phyloP scores from a whole-genome alignment of 2,888 invertebrate genomes.

The Pristionchus arcanus region DNA sequence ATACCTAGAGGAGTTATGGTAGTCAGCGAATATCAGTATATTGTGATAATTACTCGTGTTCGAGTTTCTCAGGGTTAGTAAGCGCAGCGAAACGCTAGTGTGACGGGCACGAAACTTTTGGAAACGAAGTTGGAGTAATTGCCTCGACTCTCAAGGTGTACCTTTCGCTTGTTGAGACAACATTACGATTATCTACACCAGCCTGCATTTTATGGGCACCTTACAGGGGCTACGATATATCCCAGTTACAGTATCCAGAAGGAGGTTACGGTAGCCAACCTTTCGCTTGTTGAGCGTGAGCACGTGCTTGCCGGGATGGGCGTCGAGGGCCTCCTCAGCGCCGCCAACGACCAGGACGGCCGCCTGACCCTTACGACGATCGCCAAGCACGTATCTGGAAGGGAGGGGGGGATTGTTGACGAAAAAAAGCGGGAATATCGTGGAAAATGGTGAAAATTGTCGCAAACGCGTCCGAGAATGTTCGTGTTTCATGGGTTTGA shows the following conservation, averaged over 20 bases:
- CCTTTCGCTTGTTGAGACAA: no score
- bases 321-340: constrained; percentile 72
- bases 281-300: constrained; percentile 65
- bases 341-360: constrained; percentile 71
- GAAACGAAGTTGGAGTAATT: background rate
- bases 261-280: no score
- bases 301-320: constrained; percentile 70
- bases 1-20: no score
- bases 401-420: background rate
- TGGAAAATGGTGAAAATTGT: background rate
- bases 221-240: background rate
- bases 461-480: background rate
- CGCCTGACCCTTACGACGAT: constrained; percentile 63
- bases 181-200: no score
- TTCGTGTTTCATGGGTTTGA: background rate
- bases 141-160: constrained; percentile 58
- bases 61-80: background rate
- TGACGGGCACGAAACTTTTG: background rate
- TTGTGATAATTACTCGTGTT: no score
- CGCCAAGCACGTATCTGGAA: constrained; percentile 59
- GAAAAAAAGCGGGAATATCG: background rate
- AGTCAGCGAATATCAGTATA: no score
- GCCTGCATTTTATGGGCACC: no score
- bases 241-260: no score
- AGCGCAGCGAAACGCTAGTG: constrained; percentile 55